Base-by-base conservation (phyloP, 2,888 invertebrate genomes). In the Clistopyga incitator region DNA sequence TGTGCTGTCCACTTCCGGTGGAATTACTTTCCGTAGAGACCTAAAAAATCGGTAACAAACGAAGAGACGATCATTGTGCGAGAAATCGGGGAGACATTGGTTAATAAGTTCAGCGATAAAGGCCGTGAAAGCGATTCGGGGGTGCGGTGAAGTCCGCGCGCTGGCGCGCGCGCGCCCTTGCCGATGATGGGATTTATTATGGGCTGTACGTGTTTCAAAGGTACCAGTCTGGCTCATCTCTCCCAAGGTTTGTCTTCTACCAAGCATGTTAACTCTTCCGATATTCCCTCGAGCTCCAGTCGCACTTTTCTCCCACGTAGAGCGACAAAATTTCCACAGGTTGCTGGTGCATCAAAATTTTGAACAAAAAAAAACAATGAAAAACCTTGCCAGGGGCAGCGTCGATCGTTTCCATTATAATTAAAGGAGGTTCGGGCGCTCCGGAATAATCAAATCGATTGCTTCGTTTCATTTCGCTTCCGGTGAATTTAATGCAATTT, bases 141-240 rank as follows among this genome's bases (percentile, higher is more conserved):
- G 87, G 88, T 86, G 87, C 81, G 86, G 86, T 85, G 82, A 86
- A 87, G 72, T 75, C 61, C 81, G 79, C 81, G 84, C 86, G 80
- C 85, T 76, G 68, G 81, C 65, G 84, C 84, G 85, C 81, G 84
- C 88, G 88, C 90, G 89, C 95, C 95, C 75, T 82, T 81, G 86
- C 86, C 81, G 95, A 97, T 97, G 97, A 97, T 97, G 97, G 97
- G 97, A 94, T 97, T 97, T 96, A 97, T 97, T 95, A 97, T 97
- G 97, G 97, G 97, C 94, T 97, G 97, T 95, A 97, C 97, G 94
- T 97, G 97, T 95, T 96, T 97, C 94, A 97, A 97, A 97, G 97
- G 97, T 97, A 95, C 94, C 91, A 92, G 89, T 89, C 89, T 92
- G 87, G 88, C 90, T 87, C 92, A 91, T 89, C 91, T 92, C 65